These are phyloP conservation scores for Cerceris rybyensis DNA, from an alignment of 2,888 invertebrate species.

Conservation along the genomic window DNA sequence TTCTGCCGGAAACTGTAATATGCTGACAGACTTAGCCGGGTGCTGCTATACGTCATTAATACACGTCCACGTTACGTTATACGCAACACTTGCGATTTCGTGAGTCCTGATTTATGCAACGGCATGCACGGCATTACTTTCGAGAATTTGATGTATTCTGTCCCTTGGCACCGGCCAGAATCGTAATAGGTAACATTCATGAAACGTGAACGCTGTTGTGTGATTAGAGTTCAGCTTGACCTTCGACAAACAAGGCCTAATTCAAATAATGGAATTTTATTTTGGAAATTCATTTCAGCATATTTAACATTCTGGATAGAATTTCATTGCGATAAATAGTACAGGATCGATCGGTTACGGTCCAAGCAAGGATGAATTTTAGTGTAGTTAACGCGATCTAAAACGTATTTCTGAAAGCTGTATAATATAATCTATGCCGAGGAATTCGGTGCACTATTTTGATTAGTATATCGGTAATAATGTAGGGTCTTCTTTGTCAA, in stretches of 20 bases:
- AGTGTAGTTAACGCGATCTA: too few relatives aligned
- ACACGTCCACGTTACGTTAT: constrained; percentile 23
- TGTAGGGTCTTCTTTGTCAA: too few relatives aligned
- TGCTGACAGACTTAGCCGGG: constrained; percentile 28
- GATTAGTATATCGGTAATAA: too few relatives aligned
- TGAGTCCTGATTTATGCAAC: constrained; percentile 42
- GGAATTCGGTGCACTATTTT: too few relatives aligned
- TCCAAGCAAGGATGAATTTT: too few relatives aligned
- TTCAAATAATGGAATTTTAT: not conserved
- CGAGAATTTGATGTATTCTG: constrained; percentile 43
- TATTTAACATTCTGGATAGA: too few relatives aligned
- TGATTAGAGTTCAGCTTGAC: not conserved
- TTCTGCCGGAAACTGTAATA: constrained; percentile 18
- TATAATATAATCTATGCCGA: too few relatives aligned
- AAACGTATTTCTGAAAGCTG: too few relatives aligned
- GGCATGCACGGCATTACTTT: constrained; percentile 44
- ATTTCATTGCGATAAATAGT: too few relatives aligned
- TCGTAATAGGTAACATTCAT: constrained; percentile 19
- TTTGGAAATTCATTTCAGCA: not conserved
- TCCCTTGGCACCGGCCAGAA: constrained; percentile 26
- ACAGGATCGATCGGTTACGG: too few relatives aligned
- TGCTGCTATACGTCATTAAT: constrained; percentile 42
- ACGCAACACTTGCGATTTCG: constrained; percentile 40
- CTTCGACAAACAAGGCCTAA: not conserved
- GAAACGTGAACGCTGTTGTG: constrained; percentile 29